These are phyloP conservation scores for Xenus cinereus DNA, from an alignment of 2,113 vertebrate species.

Conservation along the genomic window DNA sequence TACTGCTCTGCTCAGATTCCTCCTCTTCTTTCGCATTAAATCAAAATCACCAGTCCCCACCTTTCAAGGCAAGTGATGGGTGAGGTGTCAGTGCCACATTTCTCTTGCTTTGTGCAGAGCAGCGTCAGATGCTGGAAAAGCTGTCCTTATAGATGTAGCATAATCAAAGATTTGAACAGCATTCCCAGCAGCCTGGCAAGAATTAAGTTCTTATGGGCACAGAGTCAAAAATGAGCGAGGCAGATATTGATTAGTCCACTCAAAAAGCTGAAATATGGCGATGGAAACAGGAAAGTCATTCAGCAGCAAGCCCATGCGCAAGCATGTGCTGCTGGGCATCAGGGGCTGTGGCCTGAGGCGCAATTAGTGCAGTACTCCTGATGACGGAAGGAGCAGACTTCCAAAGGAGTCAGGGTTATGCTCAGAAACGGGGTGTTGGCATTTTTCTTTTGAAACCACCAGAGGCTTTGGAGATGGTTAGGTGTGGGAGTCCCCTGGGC, in stretches of 20 bases:
- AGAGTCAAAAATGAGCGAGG: not conserved
- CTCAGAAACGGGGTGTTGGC: not conserved
- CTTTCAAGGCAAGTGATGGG: not conserved
- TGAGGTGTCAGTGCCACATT: not conserved
- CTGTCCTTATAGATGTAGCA: not conserved
- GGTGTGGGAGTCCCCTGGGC: not conserved
- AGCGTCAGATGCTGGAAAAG: not conserved
- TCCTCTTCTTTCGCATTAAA: not conserved
- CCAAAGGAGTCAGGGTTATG: not conserved
- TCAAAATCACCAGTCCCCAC: not conserved
- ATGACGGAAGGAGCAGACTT: not conserved
- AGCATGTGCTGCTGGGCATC: rapidly evolving
- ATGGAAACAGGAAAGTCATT: not conserved
- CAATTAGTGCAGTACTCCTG: not conserved
- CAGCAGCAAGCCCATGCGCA: not conserved
- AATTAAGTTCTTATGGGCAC: not conserved
- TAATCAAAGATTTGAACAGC: not conserved
- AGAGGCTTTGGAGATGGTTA: not conserved
- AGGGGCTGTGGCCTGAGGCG: rapidly evolving
- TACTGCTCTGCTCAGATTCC: not conserved
- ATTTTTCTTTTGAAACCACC: not conserved
- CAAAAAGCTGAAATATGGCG: not conserved
- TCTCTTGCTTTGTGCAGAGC: not conserved
- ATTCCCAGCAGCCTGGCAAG: not conserved
- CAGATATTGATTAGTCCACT: constrained; percentile 4